phyloP scores from a whole-genome alignment of 2,113 vertebrate species.

The Columba livia region DNA sequence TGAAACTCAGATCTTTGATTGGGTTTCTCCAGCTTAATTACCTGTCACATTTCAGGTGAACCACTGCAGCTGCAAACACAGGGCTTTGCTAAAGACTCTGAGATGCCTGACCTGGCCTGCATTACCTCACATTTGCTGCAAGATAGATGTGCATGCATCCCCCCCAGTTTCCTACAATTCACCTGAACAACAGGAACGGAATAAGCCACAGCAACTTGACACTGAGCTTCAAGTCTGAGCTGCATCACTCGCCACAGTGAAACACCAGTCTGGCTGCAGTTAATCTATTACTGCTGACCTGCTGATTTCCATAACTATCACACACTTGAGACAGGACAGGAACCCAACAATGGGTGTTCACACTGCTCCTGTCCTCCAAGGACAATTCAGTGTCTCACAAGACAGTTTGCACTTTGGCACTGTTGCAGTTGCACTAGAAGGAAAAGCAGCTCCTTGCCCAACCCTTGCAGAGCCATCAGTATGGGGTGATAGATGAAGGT shows the following conservation, averaged over 20 bases:
- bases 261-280: neutral
- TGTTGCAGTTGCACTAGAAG: neutral
- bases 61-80: neutral
- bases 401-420: neutral
- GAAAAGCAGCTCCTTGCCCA: neutral
- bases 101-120: neutral
- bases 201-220: neutral
- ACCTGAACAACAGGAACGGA: neutral
- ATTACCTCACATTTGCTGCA: neutral
- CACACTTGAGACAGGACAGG: neutral
- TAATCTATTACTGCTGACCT: neutral
- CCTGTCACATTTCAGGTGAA: neutral
- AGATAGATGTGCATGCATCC: neutral
- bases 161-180: neutral
- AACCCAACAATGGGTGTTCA: rapidly evolving
- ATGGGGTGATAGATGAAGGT: slow-evolving; percentile 55
- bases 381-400: neutral
- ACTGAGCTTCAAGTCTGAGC: neutral
- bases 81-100: neutral
- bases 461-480: slow-evolving; percentile 43
- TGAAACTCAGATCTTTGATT: neutral
- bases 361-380: neutral
- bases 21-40: neutral
- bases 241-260: neutral
- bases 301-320: neutral